Percentiles rank a stretch among this genome's conserved stretches.
phyloP scores from a whole-genome alignment of 2,888 invertebrate genomes.

The Athetis lepigone region DNA sequence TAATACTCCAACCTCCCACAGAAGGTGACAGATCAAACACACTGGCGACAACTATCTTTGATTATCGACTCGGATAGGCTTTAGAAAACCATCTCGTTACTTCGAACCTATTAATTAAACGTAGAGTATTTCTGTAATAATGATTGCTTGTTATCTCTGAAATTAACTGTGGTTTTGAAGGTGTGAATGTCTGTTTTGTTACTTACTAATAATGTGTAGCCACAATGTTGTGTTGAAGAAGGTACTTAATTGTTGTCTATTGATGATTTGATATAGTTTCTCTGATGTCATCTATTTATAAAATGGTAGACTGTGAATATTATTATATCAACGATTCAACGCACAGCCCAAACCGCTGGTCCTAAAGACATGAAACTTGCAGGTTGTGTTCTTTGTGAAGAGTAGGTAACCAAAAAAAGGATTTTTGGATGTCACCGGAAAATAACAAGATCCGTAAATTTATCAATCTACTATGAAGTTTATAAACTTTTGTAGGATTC shows the following conservation, averaged over 20 bases:
- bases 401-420: too few relatives aligned
- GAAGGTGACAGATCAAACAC: slow-evolving; percentile 35
- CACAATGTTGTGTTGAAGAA: neutral
- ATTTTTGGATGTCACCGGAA: too few relatives aligned
- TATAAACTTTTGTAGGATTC: too few relatives aligned
- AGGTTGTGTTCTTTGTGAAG: too few relatives aligned
- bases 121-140: slow-evolving; percentile 33
- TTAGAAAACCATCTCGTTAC: slow-evolving; percentile 60
- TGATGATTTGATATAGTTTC: neutral
- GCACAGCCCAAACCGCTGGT: too few relatives aligned
- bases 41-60: slow-evolving; percentile 66
- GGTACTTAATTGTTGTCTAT: neutral
- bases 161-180: slow-evolving; percentile 29
- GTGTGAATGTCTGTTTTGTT: slow-evolving; percentile 13
- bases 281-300: neutral
- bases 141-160: slow-evolving; percentile 9
- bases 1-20: slow-evolving; percentile 21
- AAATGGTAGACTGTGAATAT: neutral
- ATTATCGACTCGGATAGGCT: slow-evolving; percentile 69
- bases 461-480: too few relatives aligned
- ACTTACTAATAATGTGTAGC: neutral
- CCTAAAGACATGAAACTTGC: too few relatives aligned
- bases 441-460: too few relatives aligned
- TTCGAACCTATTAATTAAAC: slow-evolving; percentile 54
- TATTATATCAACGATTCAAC: too few relatives aligned